Percentiles rank a stretch among this genome's conserved stretches.
Evolutionary conservation across 2,113 vertebrate genomes (phyloP).

Genomic region (Crotalus helleri): DNA sequence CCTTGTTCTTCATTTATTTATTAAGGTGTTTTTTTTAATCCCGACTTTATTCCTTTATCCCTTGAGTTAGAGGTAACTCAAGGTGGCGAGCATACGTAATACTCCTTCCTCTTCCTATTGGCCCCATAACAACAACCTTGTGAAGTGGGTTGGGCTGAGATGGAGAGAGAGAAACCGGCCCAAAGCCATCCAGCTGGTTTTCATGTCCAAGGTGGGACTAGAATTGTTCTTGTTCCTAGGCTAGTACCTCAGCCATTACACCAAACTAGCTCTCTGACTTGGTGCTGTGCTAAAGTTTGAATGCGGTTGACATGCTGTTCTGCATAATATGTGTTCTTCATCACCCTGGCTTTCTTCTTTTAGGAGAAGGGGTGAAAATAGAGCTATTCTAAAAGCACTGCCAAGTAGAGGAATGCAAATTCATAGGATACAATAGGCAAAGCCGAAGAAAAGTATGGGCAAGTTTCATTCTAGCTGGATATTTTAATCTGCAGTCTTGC

Average conservation of each 20-base stretch:
- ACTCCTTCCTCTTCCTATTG: too few species aligned
- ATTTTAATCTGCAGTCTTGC: conserved; percentile 33
- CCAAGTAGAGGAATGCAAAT: conserved; percentile 56
- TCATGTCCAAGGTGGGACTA: too few species aligned
- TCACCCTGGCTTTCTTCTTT: conserved; percentile 55
- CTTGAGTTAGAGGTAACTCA: neutral
- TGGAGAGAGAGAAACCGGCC: too few species aligned
- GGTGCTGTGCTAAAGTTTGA: too few species aligned
- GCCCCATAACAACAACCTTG: too few species aligned
- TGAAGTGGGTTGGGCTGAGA: too few species aligned
- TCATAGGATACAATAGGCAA: conserved; percentile 52
- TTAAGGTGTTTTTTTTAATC: neutral
- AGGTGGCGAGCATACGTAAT: neutral
- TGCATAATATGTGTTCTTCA: conserved; percentile 16
- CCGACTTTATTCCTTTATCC: neutral
- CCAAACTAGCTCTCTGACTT: too few species aligned
- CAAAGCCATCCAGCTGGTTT: too few species aligned
- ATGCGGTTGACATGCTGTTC: too few species aligned
- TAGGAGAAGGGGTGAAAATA: conserved; percentile 48
- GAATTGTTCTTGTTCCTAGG: too few species aligned
- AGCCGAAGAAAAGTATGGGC: conserved; percentile 23
- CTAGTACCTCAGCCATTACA: too few species aligned
- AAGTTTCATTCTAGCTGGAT: conserved; percentile 60
- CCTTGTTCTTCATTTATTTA: neutral
- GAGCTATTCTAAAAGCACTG: conserved; percentile 59